Conservation (phyloP, 2,113 vertebrate genomes). For the Henicopernis longicauda region DNA sequence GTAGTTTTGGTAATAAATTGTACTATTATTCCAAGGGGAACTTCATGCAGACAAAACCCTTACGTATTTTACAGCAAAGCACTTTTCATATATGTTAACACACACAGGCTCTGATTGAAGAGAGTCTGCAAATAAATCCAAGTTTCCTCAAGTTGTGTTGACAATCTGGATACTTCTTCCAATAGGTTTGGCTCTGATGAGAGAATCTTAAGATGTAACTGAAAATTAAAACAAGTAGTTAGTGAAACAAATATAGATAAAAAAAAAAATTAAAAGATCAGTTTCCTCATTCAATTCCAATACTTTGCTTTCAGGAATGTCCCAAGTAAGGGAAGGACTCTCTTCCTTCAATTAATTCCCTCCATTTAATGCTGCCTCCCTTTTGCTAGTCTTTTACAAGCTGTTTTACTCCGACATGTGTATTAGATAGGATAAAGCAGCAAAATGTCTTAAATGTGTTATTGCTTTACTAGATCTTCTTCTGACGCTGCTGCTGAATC, state of each 20-base stretch:
- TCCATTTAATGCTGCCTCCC: not conserved
- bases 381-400: not conserved
- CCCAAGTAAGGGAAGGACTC: not conserved
- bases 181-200: slow-evolving; percentile 78
- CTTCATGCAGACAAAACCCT: not conserved
- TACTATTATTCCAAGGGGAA: not conserved
- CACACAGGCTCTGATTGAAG: slow-evolving; percentile 88
- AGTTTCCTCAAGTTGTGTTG: slow-evolving; percentile 74
- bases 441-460: not conserved
- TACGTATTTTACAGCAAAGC: slow-evolving; percentile 79
- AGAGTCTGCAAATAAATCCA: slow-evolving; percentile 83
- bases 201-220: slow-evolving; percentile 86
- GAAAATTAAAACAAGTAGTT: slow-evolving; percentile 43
- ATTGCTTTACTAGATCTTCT: not conserved
- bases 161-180: slow-evolving; percentile 76
- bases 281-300: not conserved
- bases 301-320: not conserved
- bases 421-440: not conserved
- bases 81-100: slow-evolving; percentile 90
- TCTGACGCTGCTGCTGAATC: not conserved
- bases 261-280: not conserved
- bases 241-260: slow-evolving; percentile 21
- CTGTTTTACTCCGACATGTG: not conserved
- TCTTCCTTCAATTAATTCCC: not conserved
- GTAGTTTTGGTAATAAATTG: not conserved